Conservation (phyloP, 2,113 vertebrate genomes). For the Lophura nycthemera region DNA sequence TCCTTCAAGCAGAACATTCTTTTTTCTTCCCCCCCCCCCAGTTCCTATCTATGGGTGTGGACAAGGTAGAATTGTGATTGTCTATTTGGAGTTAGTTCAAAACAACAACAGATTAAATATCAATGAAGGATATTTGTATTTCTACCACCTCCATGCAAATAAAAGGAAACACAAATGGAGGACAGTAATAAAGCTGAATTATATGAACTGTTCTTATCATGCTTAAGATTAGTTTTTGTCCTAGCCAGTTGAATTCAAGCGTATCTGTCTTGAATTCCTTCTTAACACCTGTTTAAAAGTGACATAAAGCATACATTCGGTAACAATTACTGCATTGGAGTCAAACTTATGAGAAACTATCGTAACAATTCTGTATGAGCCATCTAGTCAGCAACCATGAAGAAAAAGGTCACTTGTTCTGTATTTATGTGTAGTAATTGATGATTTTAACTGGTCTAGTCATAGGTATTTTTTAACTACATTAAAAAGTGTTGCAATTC, state of each 20-base stretch:
- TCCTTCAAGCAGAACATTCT: slow-evolving; percentile 52
- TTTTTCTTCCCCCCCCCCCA: slow-evolving; percentile 23
- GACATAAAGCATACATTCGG: neutral
- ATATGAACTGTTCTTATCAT: neutral
- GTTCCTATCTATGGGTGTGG: slow-evolving; percentile 21
- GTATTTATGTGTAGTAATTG: neutral
- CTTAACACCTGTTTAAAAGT: neutral
- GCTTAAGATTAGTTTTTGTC: neutral
- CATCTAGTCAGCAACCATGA: neutral
- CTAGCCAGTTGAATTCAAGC: neutral
- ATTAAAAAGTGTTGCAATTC: neutral
- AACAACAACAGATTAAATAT: neutral
- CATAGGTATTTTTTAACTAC: neutral
- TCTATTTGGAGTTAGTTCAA: slow-evolving; percentile 3
- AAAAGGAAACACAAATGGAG: neutral
- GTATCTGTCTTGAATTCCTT: neutral
- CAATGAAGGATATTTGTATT: neutral
- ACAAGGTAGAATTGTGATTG: neutral
- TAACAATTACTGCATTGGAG: neutral
- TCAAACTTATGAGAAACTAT: neutral
- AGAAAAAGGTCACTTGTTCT: neutral
- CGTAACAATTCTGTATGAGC: neutral
- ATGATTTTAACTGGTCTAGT: neutral
- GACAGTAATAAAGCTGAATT: neutral
- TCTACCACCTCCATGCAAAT: neutral